phyloP scores from a whole-genome alignment of 2,113 vertebrate genomes.

The Phalacrocorax brasilianus region DNA sequence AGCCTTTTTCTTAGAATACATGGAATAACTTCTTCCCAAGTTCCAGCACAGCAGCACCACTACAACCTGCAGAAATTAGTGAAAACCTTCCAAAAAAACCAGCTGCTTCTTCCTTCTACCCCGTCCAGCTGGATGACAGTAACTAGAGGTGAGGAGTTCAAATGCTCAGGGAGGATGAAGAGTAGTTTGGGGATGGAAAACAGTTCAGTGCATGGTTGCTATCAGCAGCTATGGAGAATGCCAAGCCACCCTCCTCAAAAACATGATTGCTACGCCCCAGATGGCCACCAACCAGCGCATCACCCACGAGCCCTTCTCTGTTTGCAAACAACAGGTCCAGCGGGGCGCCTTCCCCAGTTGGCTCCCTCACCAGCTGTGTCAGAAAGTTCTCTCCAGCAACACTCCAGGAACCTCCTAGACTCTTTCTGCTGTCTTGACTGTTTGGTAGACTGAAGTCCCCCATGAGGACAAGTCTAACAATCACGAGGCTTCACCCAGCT shows the following conservation, averaged over 20 bases:
- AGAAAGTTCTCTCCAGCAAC: too few species aligned
- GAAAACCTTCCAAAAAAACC: neutral
- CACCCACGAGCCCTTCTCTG: too few species aligned
- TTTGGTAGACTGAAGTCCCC: too few species aligned
- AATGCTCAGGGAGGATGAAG: neutral
- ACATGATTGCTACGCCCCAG: neutral
- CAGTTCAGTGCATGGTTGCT: rapidly evolving
- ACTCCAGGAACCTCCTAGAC: too few species aligned
- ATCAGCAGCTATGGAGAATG: neutral
- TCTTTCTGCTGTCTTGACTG: too few species aligned
- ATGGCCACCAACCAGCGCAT: too few species aligned
- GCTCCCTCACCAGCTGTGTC: too few species aligned
- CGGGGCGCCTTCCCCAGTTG: too few species aligned
- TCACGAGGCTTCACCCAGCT: too few species aligned
- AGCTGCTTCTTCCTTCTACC: neutral
- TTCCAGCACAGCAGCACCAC: neutral
- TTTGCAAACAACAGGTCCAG: too few species aligned
- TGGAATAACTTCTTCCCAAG: neutral
- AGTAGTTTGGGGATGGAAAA: neutral
- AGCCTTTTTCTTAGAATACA: neutral
- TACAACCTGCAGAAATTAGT: neutral
- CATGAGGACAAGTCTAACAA: too few species aligned
- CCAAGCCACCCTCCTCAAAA: neutral
- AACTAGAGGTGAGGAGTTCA: neutral
- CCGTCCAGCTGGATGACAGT: neutral